Evolutionary conservation across 2,113 vertebrate genomes (phyloP).

Genomic region (Spizaetus ornatus): DNA sequence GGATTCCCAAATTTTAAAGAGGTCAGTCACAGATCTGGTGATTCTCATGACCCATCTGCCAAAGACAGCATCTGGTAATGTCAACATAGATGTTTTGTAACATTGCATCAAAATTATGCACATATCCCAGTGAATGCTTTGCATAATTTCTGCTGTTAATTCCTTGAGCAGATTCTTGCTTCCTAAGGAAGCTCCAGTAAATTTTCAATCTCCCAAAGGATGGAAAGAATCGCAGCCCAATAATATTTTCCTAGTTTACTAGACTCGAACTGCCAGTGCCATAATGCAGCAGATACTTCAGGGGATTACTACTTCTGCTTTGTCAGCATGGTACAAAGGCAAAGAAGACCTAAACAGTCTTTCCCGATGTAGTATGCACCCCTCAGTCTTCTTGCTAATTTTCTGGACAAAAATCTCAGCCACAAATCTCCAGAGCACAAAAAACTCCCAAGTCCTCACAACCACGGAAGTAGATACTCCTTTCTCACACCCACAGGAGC

Average conservation of each 20-base stretch:
- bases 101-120: not conserved
- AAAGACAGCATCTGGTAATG: not conserved
- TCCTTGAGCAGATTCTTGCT: not conserved
- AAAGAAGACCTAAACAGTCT: not conserved
- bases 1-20: not conserved
- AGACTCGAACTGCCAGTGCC: not conserved
- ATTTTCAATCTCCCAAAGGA: not conserved
- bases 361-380: not conserved
- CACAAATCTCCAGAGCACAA: not conserved
- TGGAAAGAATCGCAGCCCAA: not conserved
- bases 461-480: not conserved
- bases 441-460: not conserved
- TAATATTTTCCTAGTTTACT: not conserved
- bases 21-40: not conserved
- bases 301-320: not conserved
- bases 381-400: not conserved
- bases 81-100: not conserved
- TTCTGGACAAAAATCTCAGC: not conserved
- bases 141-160: not conserved
- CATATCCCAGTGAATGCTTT: not conserved
- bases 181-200: not conserved
- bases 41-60: not conserved
- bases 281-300: not conserved
- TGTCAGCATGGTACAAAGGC: not conserved
- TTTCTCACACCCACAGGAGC: not conserved